phyloP scores from a whole-genome alignment of 2,797 vertebrate species.

The Hyperoplus lanceolatus region DNA sequence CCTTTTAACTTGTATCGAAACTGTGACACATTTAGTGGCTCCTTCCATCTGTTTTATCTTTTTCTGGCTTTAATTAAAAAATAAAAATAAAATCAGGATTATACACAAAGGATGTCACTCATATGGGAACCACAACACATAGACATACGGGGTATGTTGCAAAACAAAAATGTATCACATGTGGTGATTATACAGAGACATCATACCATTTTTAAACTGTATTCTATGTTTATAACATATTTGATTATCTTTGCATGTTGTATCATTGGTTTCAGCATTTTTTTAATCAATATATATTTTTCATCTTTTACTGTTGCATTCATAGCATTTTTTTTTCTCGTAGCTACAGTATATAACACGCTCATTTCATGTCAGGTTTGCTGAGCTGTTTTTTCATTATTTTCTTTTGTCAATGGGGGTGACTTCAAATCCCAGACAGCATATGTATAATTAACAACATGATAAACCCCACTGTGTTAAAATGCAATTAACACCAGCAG shows the following conservation, averaged over 20 bases:
- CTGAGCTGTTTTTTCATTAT: constrained; percentile 1
- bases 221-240: too few species aligned
- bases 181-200: neutral
- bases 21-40: neutral
- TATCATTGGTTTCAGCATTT: too few species aligned
- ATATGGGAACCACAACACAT: constrained; percentile 5
- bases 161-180: constrained; percentile 13
- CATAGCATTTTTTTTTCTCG: neutral
- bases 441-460: constrained; percentile 55
- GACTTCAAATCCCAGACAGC: constrained; percentile 33
- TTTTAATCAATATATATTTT: neutral
- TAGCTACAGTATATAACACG: neutral
- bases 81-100: neutral
- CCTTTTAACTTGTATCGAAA: neutral
- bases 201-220: too few species aligned
- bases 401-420: constrained; percentile 22
- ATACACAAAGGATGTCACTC: neutral
- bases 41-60: neutral
- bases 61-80: neutral
- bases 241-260: too few species aligned
- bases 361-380: constrained; percentile 34
- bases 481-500: constrained; percentile 69
- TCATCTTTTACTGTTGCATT: neutral
- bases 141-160: neutral
- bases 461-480: constrained; percentile 62